phyloP scores from a whole-genome alignment of 2,888 invertebrate genomes.

The Phoronis australis region DNA sequence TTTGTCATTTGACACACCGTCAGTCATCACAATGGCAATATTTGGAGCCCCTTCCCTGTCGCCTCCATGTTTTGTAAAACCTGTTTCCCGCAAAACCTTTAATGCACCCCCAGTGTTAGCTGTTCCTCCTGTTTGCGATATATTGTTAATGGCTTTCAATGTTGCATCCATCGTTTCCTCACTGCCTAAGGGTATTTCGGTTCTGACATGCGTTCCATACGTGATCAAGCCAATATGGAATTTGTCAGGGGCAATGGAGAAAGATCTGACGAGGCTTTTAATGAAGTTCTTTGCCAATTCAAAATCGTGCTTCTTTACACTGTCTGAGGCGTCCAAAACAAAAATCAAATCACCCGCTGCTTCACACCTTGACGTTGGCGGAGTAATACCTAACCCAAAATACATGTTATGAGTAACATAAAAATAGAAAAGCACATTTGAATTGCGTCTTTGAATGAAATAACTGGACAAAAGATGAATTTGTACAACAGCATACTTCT shows the following conservation, averaged over 20 bases:
- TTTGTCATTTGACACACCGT: conserved; percentile 44
- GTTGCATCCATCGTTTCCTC: conserved; percentile 11
- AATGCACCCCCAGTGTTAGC: conserved; percentile 28
- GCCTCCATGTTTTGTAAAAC: conserved; percentile 25
- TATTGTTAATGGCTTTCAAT: conserved; percentile 13
- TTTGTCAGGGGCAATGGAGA: conserved; percentile 19
- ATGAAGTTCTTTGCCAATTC: conserved; percentile 23
- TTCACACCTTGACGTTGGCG: too few species aligned
- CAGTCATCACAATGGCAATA: conserved; percentile 33
- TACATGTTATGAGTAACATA: too few species aligned
- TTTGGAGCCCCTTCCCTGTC: conserved; percentile 34
- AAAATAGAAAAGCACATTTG: too few species aligned
- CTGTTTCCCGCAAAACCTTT: conserved; percentile 20
- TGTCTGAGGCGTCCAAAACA: conserved; percentile 29
- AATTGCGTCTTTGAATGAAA: too few species aligned
- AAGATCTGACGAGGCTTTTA: conserved; percentile 19
- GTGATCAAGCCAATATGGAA: conserved; percentile 24
- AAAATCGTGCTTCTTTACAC: conserved; percentile 26
- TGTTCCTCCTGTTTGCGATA: conserved; percentile 15
- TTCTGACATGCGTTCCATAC: conserved; percentile 20
- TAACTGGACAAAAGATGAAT: too few species aligned
- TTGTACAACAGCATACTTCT: too few species aligned
- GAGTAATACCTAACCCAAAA: too few species aligned
- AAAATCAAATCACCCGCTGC: too few species aligned
- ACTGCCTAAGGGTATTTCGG: too few species aligned